phyloP scores from a whole-genome alignment of 2,797 vertebrate genomes.

The Crax fasciolata region DNA sequence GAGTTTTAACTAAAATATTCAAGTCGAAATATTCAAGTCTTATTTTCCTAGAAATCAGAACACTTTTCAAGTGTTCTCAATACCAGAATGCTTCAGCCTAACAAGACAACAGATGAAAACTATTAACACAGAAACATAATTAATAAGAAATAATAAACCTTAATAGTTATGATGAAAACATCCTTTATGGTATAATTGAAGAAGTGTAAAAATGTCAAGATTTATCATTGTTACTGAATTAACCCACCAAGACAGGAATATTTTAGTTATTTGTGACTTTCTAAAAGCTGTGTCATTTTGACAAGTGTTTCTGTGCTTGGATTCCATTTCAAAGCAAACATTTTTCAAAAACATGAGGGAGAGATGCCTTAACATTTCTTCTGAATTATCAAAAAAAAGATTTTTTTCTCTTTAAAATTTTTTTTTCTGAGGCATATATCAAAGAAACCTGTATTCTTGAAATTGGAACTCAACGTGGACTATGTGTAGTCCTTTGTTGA shows the following conservation, averaged over 20 bases:
- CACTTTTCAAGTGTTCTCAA: neutral
- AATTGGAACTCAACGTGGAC: neutral
- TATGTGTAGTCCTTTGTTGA: neutral
- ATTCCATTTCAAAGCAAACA: neutral
- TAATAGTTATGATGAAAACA: neutral
- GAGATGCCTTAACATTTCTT: neutral
- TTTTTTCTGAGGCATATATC: neutral
- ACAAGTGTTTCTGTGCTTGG: neutral
- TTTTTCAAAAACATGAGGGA: neutral
- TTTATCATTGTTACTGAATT: neutral
- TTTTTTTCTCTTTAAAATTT: neutral
- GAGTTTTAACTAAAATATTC: neutral
- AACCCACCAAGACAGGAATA: neutral
- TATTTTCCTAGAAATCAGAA: neutral
- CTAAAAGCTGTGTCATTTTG: neutral
- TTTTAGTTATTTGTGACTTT: neutral
- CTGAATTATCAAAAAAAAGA: neutral
- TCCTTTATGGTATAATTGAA: neutral
- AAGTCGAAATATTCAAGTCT: accelerated
- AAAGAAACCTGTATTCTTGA: neutral
- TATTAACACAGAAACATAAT: neutral
- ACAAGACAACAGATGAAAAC: neutral
- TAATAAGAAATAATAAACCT: neutral
- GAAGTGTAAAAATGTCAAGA: neutral
- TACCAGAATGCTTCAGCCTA: neutral